Base-by-base conservation (phyloP, 2,888 invertebrate species). In the Ernsta delagoae region DNA sequence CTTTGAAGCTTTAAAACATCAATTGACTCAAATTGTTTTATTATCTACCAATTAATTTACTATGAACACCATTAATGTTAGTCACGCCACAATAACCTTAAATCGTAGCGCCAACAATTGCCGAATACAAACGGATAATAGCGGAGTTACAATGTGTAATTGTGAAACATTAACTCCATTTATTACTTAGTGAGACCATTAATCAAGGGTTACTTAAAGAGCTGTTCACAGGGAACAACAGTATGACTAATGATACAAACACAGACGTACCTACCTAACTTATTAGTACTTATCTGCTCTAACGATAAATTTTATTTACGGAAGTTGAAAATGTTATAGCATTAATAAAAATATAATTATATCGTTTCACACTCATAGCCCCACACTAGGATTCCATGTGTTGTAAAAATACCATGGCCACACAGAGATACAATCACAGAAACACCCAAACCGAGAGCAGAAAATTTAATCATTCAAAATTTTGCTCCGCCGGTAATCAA, bases 91-190 rank as follows among this genome's bases (percentile, higher is more conserved):
- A 36, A 66, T 53, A 41, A 50, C 50, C n/a, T 59, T 2, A 41
- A 53, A 41, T 54, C 43, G 0, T 45, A 41, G 34, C 45, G n/a
- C 24, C 34, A 11, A 61, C 48, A 61, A 67, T 12, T 31, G 31
- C 34, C 39, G 54, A 60, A 66, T 12, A 48, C 41, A 65, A 59
- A 59, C 31, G 59, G 5, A 67, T 60, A 67, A 67, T 67, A 43
- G 59, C 31, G 31, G 50, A 65, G 41, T 59, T 53, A 66, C 53
- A 67, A 66, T 60, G 54, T 45, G 60, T 59, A 43, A 67, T 67
- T 67, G 60, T 54, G 66, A 60, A 67, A 67, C 34, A 67, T 54
- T 59, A 60, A 66, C 53, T 60, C 59, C 43, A 67, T 67, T 67
- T 61, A 43, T 45, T 67, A 56, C 45, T 67, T 56, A 61, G 61